phyloP scores from a whole-genome alignment of 2,888 invertebrate species.

The Hecatera dysodea region DNA sequence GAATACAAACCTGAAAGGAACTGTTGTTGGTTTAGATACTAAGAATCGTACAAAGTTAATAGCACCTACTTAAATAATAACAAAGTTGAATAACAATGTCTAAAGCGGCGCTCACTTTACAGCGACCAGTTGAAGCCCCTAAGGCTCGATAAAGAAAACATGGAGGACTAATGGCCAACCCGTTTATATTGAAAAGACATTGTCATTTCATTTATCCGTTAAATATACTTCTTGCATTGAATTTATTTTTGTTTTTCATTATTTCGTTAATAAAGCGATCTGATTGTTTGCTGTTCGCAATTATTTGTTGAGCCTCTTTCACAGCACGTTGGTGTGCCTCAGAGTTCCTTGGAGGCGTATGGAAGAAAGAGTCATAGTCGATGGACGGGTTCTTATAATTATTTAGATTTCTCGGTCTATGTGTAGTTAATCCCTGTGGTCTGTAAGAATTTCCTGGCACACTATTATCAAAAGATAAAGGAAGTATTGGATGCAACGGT shows the following conservation, averaged over 20 bases:
- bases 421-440: constrained; percentile 24
- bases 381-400: constrained; percentile 28
- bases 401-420: constrained; percentile 11
- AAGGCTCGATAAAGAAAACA: neutral
- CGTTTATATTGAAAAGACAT: constrained; percentile 9
- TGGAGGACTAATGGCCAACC: neutral
- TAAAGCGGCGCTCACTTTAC: neutral
- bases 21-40: neutral
- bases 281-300: constrained; percentile 71
- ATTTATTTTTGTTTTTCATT: constrained; percentile 42
- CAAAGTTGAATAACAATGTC: neutral
- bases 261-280: constrained; percentile 61
- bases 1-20: neutral
- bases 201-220: constrained; percentile 28
- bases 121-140: neutral
- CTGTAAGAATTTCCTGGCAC: neutral
- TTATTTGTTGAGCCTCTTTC: constrained; percentile 69
- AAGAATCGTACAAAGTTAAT: neutral
- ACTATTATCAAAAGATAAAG: constrained; percentile 9
- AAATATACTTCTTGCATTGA: constrained; percentile 38
- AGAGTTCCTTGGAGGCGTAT: constrained; percentile 28
- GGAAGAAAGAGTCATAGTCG: constrained; percentile 58
- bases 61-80: neutral
- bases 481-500: neutral
- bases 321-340: constrained; percentile 62